Conservation (phyloP, 2,113 vertebrate species). For the Heterocephalus glaber region DNA sequence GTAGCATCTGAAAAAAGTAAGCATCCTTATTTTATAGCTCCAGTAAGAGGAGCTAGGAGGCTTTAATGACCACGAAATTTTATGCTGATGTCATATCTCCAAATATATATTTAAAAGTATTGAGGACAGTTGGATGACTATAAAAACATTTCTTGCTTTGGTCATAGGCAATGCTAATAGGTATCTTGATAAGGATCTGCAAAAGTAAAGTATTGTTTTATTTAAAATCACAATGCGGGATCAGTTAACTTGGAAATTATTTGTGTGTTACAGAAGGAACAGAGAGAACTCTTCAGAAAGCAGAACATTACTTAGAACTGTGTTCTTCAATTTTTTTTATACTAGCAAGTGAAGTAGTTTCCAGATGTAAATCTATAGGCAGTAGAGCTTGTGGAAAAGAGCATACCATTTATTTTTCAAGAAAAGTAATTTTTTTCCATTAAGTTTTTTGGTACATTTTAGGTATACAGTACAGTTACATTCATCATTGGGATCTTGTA, state of each 20-base stretch:
- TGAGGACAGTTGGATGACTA: constrained; percentile 4
- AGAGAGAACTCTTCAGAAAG: constrained; percentile 55
- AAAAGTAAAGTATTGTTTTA: constrained; percentile 37
- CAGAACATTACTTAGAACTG: background rate
- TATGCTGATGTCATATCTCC: constrained; percentile 3
- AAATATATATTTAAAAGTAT: constrained; percentile 30
- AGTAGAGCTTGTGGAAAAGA: constrained; percentile 31
- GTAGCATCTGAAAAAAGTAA: constrained; percentile 39
- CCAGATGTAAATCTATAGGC: background rate
- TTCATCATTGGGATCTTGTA: too few relatives aligned
- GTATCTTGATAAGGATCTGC: constrained; percentile 27
- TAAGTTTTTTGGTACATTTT: too few relatives aligned
- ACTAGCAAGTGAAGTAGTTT: background rate
- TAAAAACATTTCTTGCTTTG: constrained; percentile 13
- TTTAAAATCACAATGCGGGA: constrained; percentile 55
- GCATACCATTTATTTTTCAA: constrained; percentile 22
- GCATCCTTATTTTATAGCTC: constrained; percentile 12
- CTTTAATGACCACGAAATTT: constrained; percentile 17
- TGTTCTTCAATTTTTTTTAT: constrained; percentile 37
- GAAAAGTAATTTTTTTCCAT: constrained; percentile 50
- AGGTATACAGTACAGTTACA: too few relatives aligned
- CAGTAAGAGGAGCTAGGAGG: background rate
- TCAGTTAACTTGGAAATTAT: constrained; percentile 47
- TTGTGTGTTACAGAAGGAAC: constrained; percentile 42
- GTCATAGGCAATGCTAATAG: background rate